A percentile compares a stretch with the other conserved stretches of the same genome.
Evolutionary conservation across 2,797 vertebrate genomes (phyloP).

Genomic region (Falco berigora): DNA sequence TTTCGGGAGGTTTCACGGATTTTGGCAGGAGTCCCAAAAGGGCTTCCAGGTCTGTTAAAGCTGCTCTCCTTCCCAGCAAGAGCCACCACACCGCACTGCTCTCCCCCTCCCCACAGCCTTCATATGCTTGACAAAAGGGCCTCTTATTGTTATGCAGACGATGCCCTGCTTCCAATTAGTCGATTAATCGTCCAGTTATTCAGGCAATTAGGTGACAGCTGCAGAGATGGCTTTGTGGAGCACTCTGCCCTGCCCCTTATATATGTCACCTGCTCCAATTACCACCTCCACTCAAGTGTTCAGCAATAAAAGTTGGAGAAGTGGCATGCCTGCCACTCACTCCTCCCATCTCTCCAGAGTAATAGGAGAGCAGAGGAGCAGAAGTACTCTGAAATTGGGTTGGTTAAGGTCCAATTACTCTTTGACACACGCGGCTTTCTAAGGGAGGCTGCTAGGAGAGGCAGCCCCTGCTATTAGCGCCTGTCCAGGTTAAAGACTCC

Average conservation of each 20-base stretch:
- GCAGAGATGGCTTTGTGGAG: conserved; percentile 58
- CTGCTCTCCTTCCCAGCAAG: neutral
- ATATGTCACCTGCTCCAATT: conserved; percentile 69
- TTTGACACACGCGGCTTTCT: neutral
- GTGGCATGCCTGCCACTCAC: neutral
- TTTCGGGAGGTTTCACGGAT: neutral
- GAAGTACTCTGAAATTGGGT: neutral
- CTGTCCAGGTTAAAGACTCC: neutral
- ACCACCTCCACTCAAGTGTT: conserved; percentile 65
- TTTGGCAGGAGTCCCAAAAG: conserved; percentile 20
- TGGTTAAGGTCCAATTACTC: conserved; percentile 17
- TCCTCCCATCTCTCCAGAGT: neutral
- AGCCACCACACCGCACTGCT: neutral
- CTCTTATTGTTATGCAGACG: conserved; percentile 65
- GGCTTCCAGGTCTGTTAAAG: neutral
- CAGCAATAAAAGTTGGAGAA: conserved; percentile 55
- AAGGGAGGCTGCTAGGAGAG: neutral
- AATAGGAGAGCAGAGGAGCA: neutral
- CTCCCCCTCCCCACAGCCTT: neutral
- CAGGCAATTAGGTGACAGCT: conserved; percentile 75
- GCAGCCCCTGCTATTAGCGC: neutral
- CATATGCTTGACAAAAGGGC: conserved; percentile 50
- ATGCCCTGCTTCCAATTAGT: conserved; percentile 72
- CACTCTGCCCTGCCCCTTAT: conserved; percentile 60
- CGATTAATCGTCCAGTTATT: conserved; percentile 75